Conservation (phyloP, 2,888 invertebrate genomes). For the Chloroclysta siterata region DNA sequence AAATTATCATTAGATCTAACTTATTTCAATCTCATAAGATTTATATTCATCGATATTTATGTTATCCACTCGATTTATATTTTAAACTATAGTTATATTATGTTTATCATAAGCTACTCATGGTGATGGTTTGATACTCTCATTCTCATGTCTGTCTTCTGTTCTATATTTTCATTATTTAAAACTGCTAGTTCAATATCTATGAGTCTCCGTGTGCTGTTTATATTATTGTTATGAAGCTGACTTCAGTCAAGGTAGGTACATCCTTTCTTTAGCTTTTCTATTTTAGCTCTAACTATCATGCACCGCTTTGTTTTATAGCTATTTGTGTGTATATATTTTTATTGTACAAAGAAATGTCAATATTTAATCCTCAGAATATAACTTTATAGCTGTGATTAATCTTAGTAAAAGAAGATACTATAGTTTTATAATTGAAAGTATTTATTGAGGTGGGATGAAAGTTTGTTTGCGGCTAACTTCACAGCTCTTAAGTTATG, state of each 20-base stretch:
- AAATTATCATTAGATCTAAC: constrained; percentile 35
- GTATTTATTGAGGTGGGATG: neutral
- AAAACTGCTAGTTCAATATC: constrained; percentile 31
- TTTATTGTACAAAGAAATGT: constrained; percentile 21
- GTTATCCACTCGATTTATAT: constrained; percentile 12
- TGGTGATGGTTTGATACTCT: constrained; percentile 84
- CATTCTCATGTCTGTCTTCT: constrained; percentile 60
- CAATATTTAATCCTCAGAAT: constrained; percentile 2
- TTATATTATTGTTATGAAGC: constrained; percentile 54
- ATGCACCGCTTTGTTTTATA: constrained; percentile 43
- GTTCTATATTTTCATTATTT: constrained; percentile 45
- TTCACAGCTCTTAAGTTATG: neutral
- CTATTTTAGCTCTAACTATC: constrained; percentile 41
- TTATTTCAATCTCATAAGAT: constrained; percentile 21
- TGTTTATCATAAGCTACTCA: constrained; percentile 59
- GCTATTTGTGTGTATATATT: constrained; percentile 30
- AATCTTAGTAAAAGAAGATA: neutral
- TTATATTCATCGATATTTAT: constrained; percentile 33
- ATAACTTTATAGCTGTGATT: constrained; percentile 1
- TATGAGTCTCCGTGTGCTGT: constrained; percentile 46
- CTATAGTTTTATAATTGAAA: neutral
- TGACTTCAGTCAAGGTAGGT: constrained; percentile 75
- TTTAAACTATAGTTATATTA: constrained; percentile 26
- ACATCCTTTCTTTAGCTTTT: constrained; percentile 56
- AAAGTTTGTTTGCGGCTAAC: neutral